These are phyloP conservation scores for Noturus placidus DNA, from an alignment of 2,113 vertebrate species.

Conservation along the genomic window DNA sequence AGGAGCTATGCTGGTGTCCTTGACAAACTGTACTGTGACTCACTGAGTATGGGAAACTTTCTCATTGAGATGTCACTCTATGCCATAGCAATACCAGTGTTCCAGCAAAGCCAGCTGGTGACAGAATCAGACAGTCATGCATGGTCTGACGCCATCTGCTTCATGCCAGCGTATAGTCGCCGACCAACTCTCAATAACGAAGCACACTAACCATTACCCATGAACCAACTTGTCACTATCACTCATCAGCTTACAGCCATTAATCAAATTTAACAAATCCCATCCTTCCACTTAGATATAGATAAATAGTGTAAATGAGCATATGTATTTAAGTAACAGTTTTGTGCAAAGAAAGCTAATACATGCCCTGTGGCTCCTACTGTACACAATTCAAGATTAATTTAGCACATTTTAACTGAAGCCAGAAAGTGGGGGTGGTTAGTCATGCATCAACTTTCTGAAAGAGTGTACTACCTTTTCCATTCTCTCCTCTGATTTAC, in stretches of 20 bases:
- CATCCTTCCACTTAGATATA: not conserved
- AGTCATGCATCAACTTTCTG: slow-evolving; percentile 15
- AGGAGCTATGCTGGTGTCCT: not conserved
- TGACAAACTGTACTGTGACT: slow-evolving; percentile 10
- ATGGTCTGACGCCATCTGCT: slow-evolving; percentile 49
- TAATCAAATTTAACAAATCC: slow-evolving; percentile 41
- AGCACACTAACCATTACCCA: slow-evolving; percentile 27
- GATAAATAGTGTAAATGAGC: too few species aligned
- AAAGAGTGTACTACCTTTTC: slow-evolving; percentile 14
- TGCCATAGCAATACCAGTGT: slow-evolving; percentile 32
- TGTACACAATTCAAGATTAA: not conserved
- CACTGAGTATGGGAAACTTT: slow-evolving; percentile 24
- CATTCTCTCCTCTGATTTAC: not conserved
- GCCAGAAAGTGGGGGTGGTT: not conserved
- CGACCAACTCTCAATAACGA: slow-evolving; percentile 31
- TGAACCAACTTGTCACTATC: not conserved
- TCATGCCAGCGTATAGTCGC: slow-evolving; percentile 34
- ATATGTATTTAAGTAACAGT: not conserved
- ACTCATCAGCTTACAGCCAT: slow-evolving; percentile 6
- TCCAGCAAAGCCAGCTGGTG: slow-evolving; percentile 44
- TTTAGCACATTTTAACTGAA: not conserved
- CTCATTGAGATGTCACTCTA: slow-evolving; percentile 41
- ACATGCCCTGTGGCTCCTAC: not conserved
- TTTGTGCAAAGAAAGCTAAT: not conserved
- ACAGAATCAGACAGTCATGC: slow-evolving; percentile 39